Conservation (phyloP, 2,797 vertebrate genomes). For the Enteromius afrohamiltoni region DNA sequence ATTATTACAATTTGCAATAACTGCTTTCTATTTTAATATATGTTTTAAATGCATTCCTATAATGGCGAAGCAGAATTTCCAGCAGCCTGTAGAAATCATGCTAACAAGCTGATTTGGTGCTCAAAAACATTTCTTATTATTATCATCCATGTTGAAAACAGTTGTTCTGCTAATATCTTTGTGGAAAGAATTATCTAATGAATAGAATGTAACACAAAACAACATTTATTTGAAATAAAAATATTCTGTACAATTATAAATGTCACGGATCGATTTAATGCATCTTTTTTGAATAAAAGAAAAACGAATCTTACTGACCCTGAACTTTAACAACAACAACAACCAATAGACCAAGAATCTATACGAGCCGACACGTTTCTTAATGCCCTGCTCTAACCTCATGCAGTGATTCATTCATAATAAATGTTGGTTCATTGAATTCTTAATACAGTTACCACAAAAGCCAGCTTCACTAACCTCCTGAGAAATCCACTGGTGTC, state of each 20-base stretch:
- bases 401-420: conserved; percentile 16
- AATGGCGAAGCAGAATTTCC: not conserved
- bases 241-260: no score
- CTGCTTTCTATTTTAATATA: not conserved
- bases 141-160: not conserved
- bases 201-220: not conserved
- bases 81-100: not conserved
- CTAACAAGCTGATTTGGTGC: not conserved
- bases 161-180: not conserved
- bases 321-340: not conserved
- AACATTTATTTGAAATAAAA: not conserved
- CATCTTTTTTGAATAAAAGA: not conserved
- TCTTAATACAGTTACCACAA: conserved; percentile 27
- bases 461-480: conserved; percentile 17
- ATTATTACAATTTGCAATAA: not conserved
- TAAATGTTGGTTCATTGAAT: conserved; percentile 26
- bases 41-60: not conserved
- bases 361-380: not conserved
- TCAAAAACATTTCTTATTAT: not conserved
- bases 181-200: not conserved
- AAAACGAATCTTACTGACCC: not conserved
- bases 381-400: not conserved
- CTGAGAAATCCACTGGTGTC: conserved; percentile 14
- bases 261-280: not conserved
- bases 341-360: not conserved